A percentile compares a stretch with the other conserved stretches of the same genome.
These are phyloP conservation scores for Babylonia areolata DNA, from an alignment of 1,140 invertebrate species.

Conservation along the genomic window DNA sequence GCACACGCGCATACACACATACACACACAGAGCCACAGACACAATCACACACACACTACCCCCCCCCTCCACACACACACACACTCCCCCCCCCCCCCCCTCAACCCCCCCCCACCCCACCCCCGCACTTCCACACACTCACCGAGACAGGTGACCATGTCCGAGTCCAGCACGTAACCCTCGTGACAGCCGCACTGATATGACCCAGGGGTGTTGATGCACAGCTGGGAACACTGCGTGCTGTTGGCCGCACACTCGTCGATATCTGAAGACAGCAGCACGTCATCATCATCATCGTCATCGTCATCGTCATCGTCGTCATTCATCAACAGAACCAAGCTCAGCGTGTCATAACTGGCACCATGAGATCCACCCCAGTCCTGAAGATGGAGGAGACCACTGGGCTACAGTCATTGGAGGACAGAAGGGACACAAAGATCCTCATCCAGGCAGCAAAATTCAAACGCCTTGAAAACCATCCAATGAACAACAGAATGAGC, in stretches of 20 bases:
- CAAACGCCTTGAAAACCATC: too few relatives aligned
- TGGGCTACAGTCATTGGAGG: too few relatives aligned
- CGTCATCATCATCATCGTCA: too few relatives aligned
- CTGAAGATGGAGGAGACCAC: too few relatives aligned
- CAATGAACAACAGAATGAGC: too few relatives aligned
- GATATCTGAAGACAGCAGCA: conserved; percentile 60
- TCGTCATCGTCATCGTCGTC: too few relatives aligned
- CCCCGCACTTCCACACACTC: background rate
- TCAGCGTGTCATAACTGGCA: too few relatives aligned
- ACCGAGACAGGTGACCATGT: conserved; percentile 33
- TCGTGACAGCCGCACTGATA: conserved; percentile 56
- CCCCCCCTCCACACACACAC: background rate
- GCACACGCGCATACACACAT: background rate
- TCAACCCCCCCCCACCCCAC: background rate
- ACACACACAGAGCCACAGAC: background rate
- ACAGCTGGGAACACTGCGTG: conserved; percentile 71
- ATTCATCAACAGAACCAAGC: too few relatives aligned
- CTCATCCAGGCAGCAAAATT: too few relatives aligned
- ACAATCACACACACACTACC: too few relatives aligned
- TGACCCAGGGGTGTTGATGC: conserved; percentile 56
- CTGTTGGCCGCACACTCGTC: conserved; percentile 71
- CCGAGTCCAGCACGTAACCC: conserved; percentile 21
- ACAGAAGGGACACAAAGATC: too few relatives aligned
- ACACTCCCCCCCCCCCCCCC: background rate
- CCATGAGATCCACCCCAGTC: too few relatives aligned